These are phyloP conservation scores for Ciconia stormi DNA, from an alignment of 2,113 vertebrate species.

Conservation along the genomic window DNA sequence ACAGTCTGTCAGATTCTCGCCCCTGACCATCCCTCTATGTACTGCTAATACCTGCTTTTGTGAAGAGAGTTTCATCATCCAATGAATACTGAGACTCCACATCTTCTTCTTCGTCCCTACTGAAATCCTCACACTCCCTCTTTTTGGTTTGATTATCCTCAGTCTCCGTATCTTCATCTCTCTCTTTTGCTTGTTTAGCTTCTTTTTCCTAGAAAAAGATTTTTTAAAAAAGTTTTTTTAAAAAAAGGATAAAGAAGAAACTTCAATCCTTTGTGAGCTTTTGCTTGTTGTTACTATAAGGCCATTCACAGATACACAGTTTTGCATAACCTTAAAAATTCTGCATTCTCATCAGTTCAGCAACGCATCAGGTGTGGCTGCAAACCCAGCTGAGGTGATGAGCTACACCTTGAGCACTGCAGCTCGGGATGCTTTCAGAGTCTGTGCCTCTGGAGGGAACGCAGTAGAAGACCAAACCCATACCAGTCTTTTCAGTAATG, in stretches of 20 bases:
- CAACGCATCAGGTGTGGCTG: neutral
- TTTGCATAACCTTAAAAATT: neutral
- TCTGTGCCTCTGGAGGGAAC: neutral
- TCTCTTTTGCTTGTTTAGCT: slow-evolving; percentile 32
- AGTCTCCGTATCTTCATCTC: neutral
- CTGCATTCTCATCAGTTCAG: neutral
- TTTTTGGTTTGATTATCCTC: slow-evolving; percentile 5
- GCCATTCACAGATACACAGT: neutral
- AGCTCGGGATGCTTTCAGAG: neutral
- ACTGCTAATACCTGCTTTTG: slow-evolving; percentile 82
- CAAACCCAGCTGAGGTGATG: neutral
- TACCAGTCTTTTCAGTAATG: neutral
- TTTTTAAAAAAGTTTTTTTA: neutral
- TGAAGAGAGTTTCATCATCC: slow-evolving; percentile 85
- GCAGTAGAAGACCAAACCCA: neutral
- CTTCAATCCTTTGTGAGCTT: neutral
- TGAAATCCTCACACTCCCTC: slow-evolving; percentile 31
- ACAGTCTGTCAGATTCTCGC: neutral
- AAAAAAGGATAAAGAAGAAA: neutral
- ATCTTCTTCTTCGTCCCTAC: slow-evolving; percentile 49
- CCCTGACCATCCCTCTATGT: neutral
- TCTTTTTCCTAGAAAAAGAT: slow-evolving; percentile 74
- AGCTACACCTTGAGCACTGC: neutral
- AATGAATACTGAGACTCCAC: slow-evolving; percentile 82
- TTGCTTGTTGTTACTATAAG: neutral